These are phyloP conservation scores for Gadopsis bispinosus DNA, from an alignment of 2,797 vertebrate species.

Conservation along the genomic window DNA sequence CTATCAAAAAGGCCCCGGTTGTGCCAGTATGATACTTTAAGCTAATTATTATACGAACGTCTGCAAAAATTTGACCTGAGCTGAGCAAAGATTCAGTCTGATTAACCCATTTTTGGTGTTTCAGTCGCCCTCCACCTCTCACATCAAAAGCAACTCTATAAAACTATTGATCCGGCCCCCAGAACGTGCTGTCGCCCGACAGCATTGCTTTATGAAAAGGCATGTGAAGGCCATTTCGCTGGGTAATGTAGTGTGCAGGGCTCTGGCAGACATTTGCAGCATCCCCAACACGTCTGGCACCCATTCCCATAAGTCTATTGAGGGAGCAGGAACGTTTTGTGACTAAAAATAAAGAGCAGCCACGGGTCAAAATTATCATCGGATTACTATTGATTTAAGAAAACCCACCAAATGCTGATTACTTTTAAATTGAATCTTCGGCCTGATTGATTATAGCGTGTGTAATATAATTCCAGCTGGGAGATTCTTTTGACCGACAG, in stretches of 20 bases:
- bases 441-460: slow-evolving; percentile 79
- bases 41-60: not conserved
- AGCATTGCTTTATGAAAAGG: slow-evolving; percentile 85
- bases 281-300: slow-evolving; percentile 37
- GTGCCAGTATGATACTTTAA: not conserved
- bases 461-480: slow-evolving; percentile 76
- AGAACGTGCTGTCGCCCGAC: slow-evolving; percentile 73
- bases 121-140: not conserved
- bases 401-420: slow-evolving; percentile 81
- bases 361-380: slow-evolving; percentile 83
- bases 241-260: slow-evolving; percentile 53
- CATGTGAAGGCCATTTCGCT: slow-evolving; percentile 74
- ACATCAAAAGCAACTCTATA: slow-evolving; percentile 43
- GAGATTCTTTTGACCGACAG: slow-evolving; percentile 73
- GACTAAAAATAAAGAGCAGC: slow-evolving; percentile 69
- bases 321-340: slow-evolving; percentile 48
- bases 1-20: not conserved
- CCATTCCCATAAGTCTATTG: slow-evolving; percentile 43
- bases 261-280: slow-evolving; percentile 35
- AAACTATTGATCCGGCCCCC: slow-evolving; percentile 85
- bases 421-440: slow-evolving; percentile 85
- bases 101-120: not conserved
- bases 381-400: slow-evolving; percentile 83
- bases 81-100: not conserved
- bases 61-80: not conserved